phyloP scores from a whole-genome alignment of 92 coral and sea anemone species.

The Epizoanthus stellaris region DNA sequence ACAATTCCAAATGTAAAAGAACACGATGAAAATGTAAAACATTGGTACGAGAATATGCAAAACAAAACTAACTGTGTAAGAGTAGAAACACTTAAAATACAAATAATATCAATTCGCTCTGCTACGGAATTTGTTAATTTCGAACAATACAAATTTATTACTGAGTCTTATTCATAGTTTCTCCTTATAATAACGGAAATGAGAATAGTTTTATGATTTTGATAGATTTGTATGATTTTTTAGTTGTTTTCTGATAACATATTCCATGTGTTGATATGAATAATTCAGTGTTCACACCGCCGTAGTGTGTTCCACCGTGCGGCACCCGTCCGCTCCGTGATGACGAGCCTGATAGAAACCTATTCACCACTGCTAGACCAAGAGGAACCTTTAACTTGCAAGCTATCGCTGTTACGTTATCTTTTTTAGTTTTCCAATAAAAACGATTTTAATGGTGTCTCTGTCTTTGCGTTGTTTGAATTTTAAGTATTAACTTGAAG shows the following conservation, averaged over 20 bases:
- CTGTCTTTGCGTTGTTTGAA: background rate
- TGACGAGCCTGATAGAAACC: background rate
- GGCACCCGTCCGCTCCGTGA: background rate
- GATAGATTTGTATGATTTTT: background rate
- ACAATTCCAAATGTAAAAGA: background rate
- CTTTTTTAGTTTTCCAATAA: no score
- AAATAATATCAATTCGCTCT: no score
- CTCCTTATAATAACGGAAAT: background rate
- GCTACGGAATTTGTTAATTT: no score
- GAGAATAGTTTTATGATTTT: background rate
- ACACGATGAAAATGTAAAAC: no score
- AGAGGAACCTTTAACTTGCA: no score
- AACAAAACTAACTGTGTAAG: no score
- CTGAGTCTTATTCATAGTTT: background rate
- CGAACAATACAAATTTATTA: no score
- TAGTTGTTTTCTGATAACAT: background rate
- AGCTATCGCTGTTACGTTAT: no score
- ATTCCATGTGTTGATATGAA: constrained; percentile 41
- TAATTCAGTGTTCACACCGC: constrained; percentile 11
- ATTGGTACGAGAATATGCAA: no score
- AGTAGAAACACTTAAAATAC: no score
- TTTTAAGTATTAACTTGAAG: no score
- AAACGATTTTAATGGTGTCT: no score
- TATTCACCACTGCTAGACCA: background rate
- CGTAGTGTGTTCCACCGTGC: background rate